Evolutionary conservation across 1,140 invertebrate genomes (phyloP).

Genomic region (Aphaenogaster floridana): DNA sequence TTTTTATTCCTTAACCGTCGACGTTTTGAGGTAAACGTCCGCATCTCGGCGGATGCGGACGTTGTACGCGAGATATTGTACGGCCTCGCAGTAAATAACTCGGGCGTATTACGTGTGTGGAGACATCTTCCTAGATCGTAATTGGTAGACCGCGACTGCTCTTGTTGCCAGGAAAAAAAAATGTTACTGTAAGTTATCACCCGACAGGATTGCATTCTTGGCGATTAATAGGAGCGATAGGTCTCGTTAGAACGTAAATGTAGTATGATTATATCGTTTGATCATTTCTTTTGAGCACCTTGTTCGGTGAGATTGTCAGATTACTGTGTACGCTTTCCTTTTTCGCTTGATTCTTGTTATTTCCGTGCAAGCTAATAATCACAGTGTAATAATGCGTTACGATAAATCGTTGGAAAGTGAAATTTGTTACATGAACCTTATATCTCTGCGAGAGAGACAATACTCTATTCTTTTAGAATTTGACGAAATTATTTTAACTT

Average conservation of each 20-base stretch:
- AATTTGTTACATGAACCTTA: not conserved
- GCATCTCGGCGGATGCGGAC: not conserved
- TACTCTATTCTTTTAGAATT: not conserved
- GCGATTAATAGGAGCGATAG: conserved; percentile 12
- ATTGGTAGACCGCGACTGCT: not conserved
- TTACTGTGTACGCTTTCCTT: not conserved
- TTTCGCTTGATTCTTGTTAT: not conserved
- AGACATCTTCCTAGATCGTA: conserved; percentile 18
- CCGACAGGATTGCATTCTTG: not conserved
- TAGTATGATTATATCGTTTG: not conserved
- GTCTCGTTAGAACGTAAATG: not conserved
- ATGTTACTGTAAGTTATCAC: conserved; percentile 22
- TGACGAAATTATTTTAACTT: not conserved
- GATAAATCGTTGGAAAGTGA: not conserved
- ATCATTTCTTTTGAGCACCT: not conserved
- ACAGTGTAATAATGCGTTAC: not conserved
- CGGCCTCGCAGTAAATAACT: conserved; percentile 44
- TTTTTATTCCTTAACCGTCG: conserved; percentile 11
- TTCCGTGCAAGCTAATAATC: not conserved
- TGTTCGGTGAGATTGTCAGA: not conserved
- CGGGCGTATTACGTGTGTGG: conserved; percentile 16
- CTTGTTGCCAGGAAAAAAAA: not conserved
- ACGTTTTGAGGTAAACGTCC: conserved; percentile 2
- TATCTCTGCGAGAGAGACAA: too few species aligned
- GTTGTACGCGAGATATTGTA: conserved; percentile 21